phyloP scores from a whole-genome alignment of 2,113 vertebrate species.

The Promerops cafer region DNA sequence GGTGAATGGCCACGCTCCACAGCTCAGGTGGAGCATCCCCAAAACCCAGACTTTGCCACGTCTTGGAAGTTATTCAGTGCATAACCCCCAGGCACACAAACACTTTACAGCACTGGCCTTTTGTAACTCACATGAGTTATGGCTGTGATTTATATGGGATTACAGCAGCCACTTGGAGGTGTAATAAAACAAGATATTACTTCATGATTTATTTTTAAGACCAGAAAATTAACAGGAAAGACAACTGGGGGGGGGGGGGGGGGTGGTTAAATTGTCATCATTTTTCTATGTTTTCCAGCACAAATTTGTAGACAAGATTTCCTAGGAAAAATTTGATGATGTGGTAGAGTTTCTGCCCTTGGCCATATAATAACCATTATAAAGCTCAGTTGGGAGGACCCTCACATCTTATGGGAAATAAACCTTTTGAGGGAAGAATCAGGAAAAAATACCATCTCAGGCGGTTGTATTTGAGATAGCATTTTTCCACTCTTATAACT shows the following conservation, averaged over 20 bases:
- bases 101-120: neutral
- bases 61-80: neutral
- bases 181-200: neutral
- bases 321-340: neutral
- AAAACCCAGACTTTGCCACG: neutral
- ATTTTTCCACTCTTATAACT: neutral
- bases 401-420: neutral
- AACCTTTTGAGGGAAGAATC: neutral
- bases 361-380: neutral
- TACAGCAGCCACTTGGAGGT: neutral
- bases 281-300: neutral
- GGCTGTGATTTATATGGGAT: neutral
- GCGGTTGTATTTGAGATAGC: neutral
- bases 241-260: accelerated
- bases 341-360: neutral
- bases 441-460: neutral
- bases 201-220: neutral
- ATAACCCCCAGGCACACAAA: neutral
- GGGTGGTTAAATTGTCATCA: neutral
- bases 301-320: neutral
- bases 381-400: neutral
- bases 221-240: neutral
- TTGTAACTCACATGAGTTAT: neutral
- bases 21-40: neutral
- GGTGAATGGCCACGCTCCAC: neutral